Conservation (phyloP, 2,113 vertebrate species). For the Dicentrarchus labrax region DNA sequence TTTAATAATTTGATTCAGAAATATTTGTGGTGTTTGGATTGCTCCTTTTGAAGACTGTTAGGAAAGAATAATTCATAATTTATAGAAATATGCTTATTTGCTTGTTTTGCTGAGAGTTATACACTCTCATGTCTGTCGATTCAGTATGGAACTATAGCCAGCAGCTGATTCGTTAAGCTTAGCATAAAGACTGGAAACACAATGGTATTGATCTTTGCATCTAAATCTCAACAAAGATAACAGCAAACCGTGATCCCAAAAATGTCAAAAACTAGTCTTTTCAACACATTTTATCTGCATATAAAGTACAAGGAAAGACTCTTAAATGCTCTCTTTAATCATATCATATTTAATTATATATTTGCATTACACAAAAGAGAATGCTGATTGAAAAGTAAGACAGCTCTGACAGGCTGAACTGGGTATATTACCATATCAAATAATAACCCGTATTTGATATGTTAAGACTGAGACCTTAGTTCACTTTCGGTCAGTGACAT, state of each 20-base stretch:
- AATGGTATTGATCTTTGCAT: neutral
- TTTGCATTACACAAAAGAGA: neutral
- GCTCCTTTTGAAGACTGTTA: neutral
- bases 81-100: neutral
- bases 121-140: neutral
- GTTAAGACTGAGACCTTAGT: conserved; percentile 52
- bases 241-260: neutral
- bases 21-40: neutral
- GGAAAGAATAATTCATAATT: no score
- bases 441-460: neutral
- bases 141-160: neutral
- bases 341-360: conserved; percentile 28
- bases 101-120: neutral
- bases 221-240: neutral
- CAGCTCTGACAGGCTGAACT: neutral
- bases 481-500: conserved; percentile 60
- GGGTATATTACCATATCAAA: neutral
- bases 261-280: neutral
- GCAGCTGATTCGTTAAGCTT: neutral
- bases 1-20: neutral
- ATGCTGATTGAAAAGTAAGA: neutral
- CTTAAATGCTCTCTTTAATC: neutral
- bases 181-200: neutral
- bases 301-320: neutral
- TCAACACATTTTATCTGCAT: neutral